Base-by-base conservation (phyloP, 2,888 invertebrate species). In the Pheosia gnoma region DNA sequence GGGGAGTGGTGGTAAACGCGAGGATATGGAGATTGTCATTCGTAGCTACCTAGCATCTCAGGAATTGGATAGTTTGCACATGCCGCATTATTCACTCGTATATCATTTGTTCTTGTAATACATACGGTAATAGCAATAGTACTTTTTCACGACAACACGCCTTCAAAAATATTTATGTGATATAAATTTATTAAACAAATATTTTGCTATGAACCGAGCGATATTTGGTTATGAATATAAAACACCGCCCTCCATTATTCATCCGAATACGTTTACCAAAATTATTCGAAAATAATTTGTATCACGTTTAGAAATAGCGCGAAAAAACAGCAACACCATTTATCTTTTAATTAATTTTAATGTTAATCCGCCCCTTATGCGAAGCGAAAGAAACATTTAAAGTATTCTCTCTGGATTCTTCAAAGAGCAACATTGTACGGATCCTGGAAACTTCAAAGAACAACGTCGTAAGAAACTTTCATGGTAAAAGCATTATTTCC, bases 261-360 rank as follows among this genome's bases (percentile, higher is more conserved):
- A 47, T n/a, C 11, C 5, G 11, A n/a, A 47, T n/a, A 9, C n/a
- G 47, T 47, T 47, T 47, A 47, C 47, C n/a, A 47, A 47, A 47
- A 41, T 41, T 41, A 41, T 47, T 9, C 8, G 11, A 47, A n/a
- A n/a, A 47, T 47, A 47, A 47, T 47, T 47, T 47, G 47, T 47
- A 47, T n/a, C 11, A 4, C n/a, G 47, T n/a, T 47, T 3, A 47
- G 47, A 47, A 47, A 47, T 47, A 47, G n/a, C 47, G 47, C 11
- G 47, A n/a, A 47, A 47, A 47, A 47, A n/a, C n/a, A 47, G 47
- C 47, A n/a, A 47, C 47, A n/a, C 47, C 47, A 47, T 47, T 47
- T 47, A 47, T 47, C 47, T 47, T 47, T 47, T 47, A 47, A 47
- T 47, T 47, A 47, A 47, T 47, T n/a, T 47, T 5, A 47, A 47